Conservation (phyloP, 2,888 invertebrate species). For the Synergus japonicus region DNA sequence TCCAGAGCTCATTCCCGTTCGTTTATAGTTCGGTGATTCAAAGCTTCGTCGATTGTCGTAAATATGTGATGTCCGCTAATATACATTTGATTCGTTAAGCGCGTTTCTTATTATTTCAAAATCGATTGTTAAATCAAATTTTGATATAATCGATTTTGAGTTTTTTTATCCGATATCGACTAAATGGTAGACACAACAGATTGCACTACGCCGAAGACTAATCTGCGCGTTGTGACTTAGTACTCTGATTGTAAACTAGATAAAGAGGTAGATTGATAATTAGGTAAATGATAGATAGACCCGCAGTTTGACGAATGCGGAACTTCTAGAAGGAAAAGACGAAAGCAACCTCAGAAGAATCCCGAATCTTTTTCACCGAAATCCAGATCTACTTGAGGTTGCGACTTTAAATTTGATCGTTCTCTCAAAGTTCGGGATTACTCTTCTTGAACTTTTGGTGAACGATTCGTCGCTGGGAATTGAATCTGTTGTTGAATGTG, state of each 20-base stretch:
- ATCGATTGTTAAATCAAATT: slow-evolving; percentile 18
- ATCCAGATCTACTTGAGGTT: slow-evolving; percentile 23
- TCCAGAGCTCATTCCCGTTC: slow-evolving; percentile 23
- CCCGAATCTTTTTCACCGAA: slow-evolving; percentile 6
- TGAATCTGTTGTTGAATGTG: slow-evolving; percentile 8
- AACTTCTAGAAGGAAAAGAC: slow-evolving; percentile 54
- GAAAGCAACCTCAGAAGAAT: slow-evolving; percentile 19
- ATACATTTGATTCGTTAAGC: slow-evolving; percentile 44
- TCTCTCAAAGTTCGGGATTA: not conserved
- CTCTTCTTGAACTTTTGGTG: slow-evolving; percentile 28
- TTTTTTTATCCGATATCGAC: slow-evolving; percentile 29
- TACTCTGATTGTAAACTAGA: slow-evolving; percentile 45
- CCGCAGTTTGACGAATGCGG: slow-evolving; percentile 52
- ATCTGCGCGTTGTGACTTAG: slow-evolving; percentile 54
- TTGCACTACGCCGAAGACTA: slow-evolving; percentile 42
- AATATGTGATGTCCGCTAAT: slow-evolving; percentile 53
- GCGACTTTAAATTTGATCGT: slow-evolving; percentile 6
- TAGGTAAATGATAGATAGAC: slow-evolving; percentile 49
- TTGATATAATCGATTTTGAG: slow-evolving; percentile 12
- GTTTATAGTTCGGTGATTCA: slow-evolving; percentile 16
- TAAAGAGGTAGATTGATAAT: slow-evolving; percentile 44
- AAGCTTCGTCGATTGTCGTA: slow-evolving; percentile 66
- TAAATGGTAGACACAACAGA: slow-evolving; percentile 32
- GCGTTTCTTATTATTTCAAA: slow-evolving; percentile 37
- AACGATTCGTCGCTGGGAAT: slow-evolving; percentile 25